Evolutionary conservation across 1,140 invertebrate genomes (phyloP), one percentile per base, ranked within the genome.

Genomic region (Glossosoma conforme): DNA sequence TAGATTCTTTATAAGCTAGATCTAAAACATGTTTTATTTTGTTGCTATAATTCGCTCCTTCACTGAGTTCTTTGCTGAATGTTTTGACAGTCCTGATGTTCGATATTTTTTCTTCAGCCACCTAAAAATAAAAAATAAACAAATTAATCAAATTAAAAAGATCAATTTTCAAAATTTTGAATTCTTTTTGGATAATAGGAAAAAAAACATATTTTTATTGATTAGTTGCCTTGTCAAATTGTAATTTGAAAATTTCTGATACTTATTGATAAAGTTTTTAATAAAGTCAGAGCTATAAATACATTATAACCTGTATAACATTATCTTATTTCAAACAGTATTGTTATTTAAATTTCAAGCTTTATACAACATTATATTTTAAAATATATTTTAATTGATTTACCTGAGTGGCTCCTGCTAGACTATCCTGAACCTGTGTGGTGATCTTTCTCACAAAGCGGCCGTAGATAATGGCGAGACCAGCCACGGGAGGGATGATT

Each of bases 41-140:
- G 1, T 67, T 58, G 37, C 74, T 73, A 61, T 95, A 98, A 1
- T 70, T 65, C 15, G 76, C 57, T 18, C 84, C 79, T 76, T 98
- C 95, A 54, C 78, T 80, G 2, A 75, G 58, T 65, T 98, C 94
- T 62, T 92, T 86, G 2, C 85, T 89, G 67, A 98, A 97, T 2
- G 86, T 84, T 71, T 95, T 88, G 0, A 99, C 94, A 3, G 94
- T 97, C 61, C 93, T 80, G 52, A 98, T 89, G 65, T 96, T 97
- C 18, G 87, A 83, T 33, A 98, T 88, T 60, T 86, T 86, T 65
- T 99, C 95, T 73, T 98, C 93, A 1, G 92, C 92, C 17, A 85
- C 80, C 67, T 93, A 82, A 51, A 67, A 72, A 56, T 37, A 45
- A 40, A 42, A 11, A 33, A 13, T 28, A 8, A 28, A 28, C 6